phyloP scores from a whole-genome alignment of 2,888 invertebrate species.

The Cantharis rufa region DNA sequence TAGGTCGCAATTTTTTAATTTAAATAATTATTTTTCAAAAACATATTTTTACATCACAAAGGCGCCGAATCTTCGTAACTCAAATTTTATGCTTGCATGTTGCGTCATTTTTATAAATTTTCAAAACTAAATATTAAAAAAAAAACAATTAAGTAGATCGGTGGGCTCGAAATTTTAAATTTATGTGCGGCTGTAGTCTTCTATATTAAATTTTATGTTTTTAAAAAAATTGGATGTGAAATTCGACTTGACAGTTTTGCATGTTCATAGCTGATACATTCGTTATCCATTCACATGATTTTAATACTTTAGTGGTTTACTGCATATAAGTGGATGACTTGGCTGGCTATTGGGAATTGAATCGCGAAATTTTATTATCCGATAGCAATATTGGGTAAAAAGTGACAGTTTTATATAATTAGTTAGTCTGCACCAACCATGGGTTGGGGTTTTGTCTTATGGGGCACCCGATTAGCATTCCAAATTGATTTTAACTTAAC shows the following conservation, averaged over 20 bases:
- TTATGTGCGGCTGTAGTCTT: background rate
- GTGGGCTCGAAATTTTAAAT: background rate
- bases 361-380: background rate
- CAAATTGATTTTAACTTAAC: background rate
- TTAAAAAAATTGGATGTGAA: conserved; percentile 1
- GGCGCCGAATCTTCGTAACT: background rate
- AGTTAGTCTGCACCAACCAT: background rate
- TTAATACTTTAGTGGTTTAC: background rate
- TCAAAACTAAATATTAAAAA: background rate
- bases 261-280: background rate
- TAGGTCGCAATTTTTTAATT: background rate
- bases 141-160: background rate
- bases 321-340: background rate
- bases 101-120: background rate
- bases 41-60: background rate
- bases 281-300: background rate
- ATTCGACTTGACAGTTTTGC: background rate
- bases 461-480: background rate
- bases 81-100: background rate
- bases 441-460: background rate
- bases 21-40: background rate
- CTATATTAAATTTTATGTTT: background rate
- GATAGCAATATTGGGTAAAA: background rate
- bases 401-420: background rate
- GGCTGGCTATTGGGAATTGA: background rate